Percentiles rank a stretch among this genome's conserved stretches.
Evolutionary conservation across 1,140 invertebrate genomes (phyloP).

Genomic region (Drosophila guanche): DNA sequence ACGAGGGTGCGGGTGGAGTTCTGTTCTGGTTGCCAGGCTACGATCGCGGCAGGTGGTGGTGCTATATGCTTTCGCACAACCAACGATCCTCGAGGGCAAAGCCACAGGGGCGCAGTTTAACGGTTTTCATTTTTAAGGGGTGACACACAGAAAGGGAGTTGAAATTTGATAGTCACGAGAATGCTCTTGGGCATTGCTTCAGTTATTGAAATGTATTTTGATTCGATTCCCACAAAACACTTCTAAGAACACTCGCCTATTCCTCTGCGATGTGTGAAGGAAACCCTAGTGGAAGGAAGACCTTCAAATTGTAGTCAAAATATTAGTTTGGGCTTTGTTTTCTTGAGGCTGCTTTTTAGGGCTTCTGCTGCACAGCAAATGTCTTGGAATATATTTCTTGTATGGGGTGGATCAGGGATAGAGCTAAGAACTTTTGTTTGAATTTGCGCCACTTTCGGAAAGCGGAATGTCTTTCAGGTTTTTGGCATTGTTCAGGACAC

Average conservation of each 20-base stretch:
- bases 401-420: slow-evolving; percentile 2
- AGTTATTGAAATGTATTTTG: too few species aligned
- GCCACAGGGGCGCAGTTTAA: neutral
- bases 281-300: slow-evolving; percentile 47
- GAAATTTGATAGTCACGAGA: too few species aligned
- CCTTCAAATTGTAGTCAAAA: slow-evolving; percentile 11
- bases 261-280: slow-evolving; percentile 1
- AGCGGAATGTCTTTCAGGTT: slow-evolving; percentile 34
- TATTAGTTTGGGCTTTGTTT: slow-evolving; percentile 14
- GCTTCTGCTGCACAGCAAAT: slow-evolving; percentile 10
- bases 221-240: too few species aligned
- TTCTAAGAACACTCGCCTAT: too few species aligned
- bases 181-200: too few species aligned
- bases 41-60: slow-evolving; percentile 42
- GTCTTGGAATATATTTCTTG: neutral
- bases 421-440: slow-evolving; percentile 32
- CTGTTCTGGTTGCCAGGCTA: slow-evolving; percentile 42
- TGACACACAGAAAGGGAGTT: too few species aligned
- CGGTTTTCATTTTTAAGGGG: neutral
- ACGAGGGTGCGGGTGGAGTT: slow-evolving; percentile 12
- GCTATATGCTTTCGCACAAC: slow-evolving; percentile 30
- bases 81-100: slow-evolving; percentile 20
- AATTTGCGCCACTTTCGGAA: slow-evolving; percentile 22
- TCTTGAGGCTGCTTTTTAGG: slow-evolving; percentile 8
- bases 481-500: slow-evolving; percentile 28